These are phyloP conservation scores for Tauraco hartlaubi DNA, from an alignment of 2,797 vertebrate species.

Conservation along the genomic window DNA sequence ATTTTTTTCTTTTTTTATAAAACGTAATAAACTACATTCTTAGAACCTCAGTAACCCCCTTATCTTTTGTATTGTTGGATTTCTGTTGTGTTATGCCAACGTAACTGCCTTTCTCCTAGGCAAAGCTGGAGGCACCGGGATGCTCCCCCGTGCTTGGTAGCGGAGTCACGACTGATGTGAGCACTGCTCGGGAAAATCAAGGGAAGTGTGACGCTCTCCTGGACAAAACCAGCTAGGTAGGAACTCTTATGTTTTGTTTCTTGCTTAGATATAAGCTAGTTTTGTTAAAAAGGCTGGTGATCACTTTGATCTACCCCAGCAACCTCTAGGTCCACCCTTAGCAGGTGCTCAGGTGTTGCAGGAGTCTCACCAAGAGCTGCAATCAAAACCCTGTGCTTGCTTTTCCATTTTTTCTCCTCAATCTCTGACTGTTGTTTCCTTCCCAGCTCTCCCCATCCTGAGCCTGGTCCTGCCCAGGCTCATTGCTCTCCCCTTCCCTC, in stretches of 20 bases:
- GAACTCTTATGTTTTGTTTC: neutral
- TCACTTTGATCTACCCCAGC: neutral
- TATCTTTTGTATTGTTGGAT: neutral
- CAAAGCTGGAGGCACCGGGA: neutral
- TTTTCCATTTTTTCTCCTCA: neutral
- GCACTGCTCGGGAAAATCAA: neutral
- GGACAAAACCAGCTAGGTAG: neutral
- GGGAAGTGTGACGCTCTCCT: accelerated
- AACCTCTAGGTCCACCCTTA: neutral
- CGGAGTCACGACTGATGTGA: too few species aligned
- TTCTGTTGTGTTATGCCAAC: neutral
- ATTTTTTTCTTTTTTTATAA: too few species aligned
- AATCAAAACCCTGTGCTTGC: neutral
- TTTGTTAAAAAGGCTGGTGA: neutral
- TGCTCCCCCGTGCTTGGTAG: neutral
- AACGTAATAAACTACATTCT: too few species aligned
- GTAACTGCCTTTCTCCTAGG: neutral
- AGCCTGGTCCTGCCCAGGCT: neutral
- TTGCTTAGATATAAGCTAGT: neutral
- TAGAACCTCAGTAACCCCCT: too few species aligned
- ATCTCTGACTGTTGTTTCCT: neutral
- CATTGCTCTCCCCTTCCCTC: neutral
- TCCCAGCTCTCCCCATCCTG: neutral
- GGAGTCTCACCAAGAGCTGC: neutral
- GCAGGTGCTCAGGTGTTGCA: neutral